These are phyloP conservation scores for Bucorvus abyssinicus DNA, from an alignment of 2,797 vertebrate genomes.

Conservation along the genomic window DNA sequence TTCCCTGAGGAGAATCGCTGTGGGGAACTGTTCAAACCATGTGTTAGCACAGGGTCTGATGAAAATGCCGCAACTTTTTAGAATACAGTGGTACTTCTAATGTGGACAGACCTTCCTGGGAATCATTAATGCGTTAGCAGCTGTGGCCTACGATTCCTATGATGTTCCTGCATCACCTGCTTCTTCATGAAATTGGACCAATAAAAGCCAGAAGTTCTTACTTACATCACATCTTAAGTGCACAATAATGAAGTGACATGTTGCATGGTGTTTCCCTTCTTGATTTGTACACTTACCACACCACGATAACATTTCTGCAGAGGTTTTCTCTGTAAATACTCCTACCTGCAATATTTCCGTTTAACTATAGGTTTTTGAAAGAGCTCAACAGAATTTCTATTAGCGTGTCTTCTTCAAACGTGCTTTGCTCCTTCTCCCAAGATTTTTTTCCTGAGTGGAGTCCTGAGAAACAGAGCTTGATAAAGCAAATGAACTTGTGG, in stretches of 20 bases:
- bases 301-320: neutral
- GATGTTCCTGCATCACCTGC: neutral
- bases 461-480: neutral
- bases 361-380: neutral
- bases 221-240: neutral
- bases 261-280: neutral
- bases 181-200: neutral
- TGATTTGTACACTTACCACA: neutral
- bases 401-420: neutral
- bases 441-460: neutral
- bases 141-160: neutral
- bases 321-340: neutral
- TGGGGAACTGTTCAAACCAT: neutral
- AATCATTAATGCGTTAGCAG: neutral
- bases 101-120: neutral
- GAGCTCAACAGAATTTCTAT: neutral
- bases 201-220: neutral
- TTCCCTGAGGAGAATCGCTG: neutral
- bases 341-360: neutral
- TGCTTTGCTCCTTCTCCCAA: neutral
- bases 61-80: neutral
- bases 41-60: neutral
- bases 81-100: neutral
- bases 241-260: neutral
- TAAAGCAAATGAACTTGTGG: neutral